These are phyloP conservation scores for Monoplex corrugatus DNA, from an alignment of 2,888 invertebrate species.

Conservation along the genomic window DNA sequence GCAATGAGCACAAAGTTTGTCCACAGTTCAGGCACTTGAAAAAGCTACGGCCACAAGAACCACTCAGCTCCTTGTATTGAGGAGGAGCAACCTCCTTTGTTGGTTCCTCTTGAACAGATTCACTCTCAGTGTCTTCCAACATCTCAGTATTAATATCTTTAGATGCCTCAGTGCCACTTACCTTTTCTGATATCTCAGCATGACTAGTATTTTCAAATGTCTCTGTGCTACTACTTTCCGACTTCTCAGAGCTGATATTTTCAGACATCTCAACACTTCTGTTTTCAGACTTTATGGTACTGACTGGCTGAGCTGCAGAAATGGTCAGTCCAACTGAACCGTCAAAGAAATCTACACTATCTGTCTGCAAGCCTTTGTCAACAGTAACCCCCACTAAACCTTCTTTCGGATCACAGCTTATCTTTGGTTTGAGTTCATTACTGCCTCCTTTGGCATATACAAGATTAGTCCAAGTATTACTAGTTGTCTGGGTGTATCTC, in stretches of 20 bases:
- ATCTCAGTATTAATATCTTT: neutral
- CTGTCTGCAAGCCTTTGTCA: neutral
- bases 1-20: conserved; percentile 58
- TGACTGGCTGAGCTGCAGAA: neutral
- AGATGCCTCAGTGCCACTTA: too few relatives aligned
- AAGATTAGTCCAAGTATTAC: neutral
- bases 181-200: too few relatives aligned
- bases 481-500: neutral
- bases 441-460: neutral
- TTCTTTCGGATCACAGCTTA: neutral
- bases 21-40: conserved; percentile 56
- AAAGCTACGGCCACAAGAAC: conserved; percentile 58
- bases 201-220: too few relatives aligned
- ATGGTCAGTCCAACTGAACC: neutral
- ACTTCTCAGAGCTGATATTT: too few relatives aligned
- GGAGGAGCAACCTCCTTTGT: conserved; percentile 47
- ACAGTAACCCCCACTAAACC: neutral
- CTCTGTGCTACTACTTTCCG: too few relatives aligned
- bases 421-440: neutral
- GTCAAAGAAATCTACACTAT: too few relatives aligned
- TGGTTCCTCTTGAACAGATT: neutral
- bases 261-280: too few relatives aligned
- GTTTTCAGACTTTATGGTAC: neutral
- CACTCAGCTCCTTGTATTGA: conserved; percentile 55
- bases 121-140: neutral